phyloP scores from a whole-genome alignment of 2,797 vertebrate species.

The Malurus splendens region DNA sequence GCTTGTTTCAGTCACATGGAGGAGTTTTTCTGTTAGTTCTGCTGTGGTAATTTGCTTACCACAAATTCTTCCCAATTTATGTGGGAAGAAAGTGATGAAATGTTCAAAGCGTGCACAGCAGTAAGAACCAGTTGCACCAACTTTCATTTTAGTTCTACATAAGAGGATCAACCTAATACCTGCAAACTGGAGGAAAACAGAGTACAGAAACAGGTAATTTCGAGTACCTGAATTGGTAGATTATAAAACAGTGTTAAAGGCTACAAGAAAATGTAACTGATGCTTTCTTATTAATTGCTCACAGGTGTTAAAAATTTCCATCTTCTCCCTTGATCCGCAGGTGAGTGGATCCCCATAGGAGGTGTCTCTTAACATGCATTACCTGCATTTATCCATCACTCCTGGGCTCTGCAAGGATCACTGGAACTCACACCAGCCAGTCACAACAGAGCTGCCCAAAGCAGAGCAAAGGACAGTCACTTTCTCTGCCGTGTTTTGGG shows the following conservation, averaged over 20 bases:
- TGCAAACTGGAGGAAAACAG: background rate
- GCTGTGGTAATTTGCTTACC: background rate
- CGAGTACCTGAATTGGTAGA: background rate
- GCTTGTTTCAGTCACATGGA: background rate
- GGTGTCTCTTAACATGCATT: background rate
- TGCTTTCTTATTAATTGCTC: background rate
- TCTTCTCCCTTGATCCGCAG: background rate
- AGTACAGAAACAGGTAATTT: background rate
- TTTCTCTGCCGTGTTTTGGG: background rate
- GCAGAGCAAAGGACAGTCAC: background rate
- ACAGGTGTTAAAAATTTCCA: background rate
- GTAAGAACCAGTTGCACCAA: background rate
- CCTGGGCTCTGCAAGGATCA: background rate
- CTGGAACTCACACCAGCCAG: background rate
- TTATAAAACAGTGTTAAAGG: background rate
- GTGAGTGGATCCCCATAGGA: background rate
- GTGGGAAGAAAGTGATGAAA: background rate
- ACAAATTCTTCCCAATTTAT: background rate
- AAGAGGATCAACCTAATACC: background rate
- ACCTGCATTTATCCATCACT: background rate
- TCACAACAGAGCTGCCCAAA: background rate
- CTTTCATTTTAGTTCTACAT: background rate
- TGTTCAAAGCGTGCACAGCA: fast-evolving
- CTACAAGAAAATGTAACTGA: background rate
- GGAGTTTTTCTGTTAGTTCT: background rate